These are phyloP conservation scores for Callospermophilus lateralis DNA, from an alignment of 2,113 vertebrate genomes.

Conservation along the genomic window DNA sequence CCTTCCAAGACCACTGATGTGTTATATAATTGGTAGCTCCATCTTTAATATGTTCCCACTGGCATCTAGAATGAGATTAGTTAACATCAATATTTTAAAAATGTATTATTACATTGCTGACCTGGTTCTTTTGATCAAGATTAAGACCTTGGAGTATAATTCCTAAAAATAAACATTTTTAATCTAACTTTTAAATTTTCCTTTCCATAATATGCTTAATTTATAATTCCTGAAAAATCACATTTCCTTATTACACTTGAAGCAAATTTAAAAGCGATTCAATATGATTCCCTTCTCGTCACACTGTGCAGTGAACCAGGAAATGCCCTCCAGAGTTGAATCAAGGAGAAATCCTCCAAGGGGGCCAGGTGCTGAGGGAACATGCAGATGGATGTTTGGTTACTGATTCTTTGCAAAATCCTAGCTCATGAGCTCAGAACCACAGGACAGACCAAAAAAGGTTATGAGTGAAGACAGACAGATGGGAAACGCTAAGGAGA, in stretches of 20 bases:
- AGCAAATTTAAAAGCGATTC: background rate
- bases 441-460: background rate
- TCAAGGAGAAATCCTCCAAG: background rate
- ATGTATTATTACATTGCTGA: background rate
- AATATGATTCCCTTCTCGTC: background rate
- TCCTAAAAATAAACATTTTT: conserved; percentile 8
- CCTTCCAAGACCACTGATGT: conserved; percentile 66
- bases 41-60: conserved; percentile 7
- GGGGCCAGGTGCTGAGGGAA: background rate
- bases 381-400: background rate
- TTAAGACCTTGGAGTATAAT: background rate
- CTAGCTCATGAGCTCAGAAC: background rate
- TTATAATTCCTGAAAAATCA: background rate
- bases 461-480: background rate
- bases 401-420: background rate
- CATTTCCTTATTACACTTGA: background rate
- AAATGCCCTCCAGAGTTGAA: background rate
- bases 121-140: background rate
- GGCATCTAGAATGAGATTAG: background rate
- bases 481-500: too few species aligned
- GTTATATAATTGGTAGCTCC: conserved; percentile 27
- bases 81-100: conserved; percentile 63
- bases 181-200: background rate
- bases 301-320: background rate
- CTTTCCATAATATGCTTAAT: background rate